Conservation (phyloP, 30 jellyfish, hydroid and myxozoan species). For the Chironex yamaguchii region DNA sequence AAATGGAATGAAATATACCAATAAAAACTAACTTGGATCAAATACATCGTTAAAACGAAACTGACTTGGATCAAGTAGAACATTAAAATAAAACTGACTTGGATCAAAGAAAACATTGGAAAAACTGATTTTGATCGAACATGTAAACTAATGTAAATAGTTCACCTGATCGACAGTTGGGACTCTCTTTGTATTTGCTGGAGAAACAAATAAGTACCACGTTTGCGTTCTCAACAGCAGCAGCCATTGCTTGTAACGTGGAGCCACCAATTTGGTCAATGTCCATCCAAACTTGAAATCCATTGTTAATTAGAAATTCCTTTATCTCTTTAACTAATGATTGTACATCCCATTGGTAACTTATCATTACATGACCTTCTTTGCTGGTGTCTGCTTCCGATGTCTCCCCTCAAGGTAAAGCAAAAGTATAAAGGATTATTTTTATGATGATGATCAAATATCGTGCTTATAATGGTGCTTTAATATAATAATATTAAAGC, state of each 20-base stretch:
- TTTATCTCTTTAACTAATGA: constrained; percentile 60
- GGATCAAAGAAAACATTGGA: too few species aligned
- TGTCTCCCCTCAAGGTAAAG: too few species aligned
- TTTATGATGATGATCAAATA: not conserved
- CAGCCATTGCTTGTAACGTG: constrained; percentile 88
- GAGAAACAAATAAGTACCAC: constrained; percentile 74
- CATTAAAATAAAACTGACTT: too few species aligned
- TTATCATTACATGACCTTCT: constrained; percentile 69
- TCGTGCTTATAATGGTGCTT: not conserved
- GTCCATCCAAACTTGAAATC: constrained; percentile 93
- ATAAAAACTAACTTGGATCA: too few species aligned
- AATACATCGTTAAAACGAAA: too few species aligned
- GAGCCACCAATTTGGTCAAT: constrained; percentile 91
- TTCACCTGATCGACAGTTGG: constrained; percentile 88
- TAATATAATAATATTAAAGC: too few species aligned
- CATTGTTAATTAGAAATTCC: constrained; percentile 62
- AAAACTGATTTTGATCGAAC: not conserved
- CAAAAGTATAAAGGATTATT: not conserved
- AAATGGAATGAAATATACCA: too few species aligned
- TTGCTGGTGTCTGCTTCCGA: constrained; percentile 30
- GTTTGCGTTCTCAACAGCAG: constrained; percentile 85
- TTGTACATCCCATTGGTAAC: constrained; percentile 90
- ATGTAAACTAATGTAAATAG: not conserved
- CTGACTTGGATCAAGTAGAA: too few species aligned
- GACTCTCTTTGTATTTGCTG: constrained; percentile 77